These are phyloP conservation scores for Stenichneumon culpator DNA, from an alignment of 2,888 invertebrate species.

Conservation along the genomic window DNA sequence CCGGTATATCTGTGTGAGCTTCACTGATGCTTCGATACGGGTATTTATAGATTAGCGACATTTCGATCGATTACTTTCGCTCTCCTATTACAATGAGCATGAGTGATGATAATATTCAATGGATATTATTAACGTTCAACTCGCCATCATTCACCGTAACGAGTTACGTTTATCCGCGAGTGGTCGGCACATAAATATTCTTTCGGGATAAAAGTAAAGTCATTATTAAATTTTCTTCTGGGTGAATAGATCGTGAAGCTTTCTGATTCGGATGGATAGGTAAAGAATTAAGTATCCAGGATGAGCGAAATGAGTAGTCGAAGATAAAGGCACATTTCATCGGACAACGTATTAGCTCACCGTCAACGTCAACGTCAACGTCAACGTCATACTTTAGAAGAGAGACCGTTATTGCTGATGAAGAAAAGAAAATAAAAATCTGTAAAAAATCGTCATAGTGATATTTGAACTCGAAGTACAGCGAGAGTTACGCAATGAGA, in stretches of 20 bases:
- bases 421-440: not conserved
- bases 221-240: conserved; percentile 57
- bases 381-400: conserved; percentile 55
- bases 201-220: conserved; percentile 33
- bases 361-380: conserved; percentile 43
- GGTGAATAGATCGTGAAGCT: conserved; percentile 5
- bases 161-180: conserved; percentile 52
- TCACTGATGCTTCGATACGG: not conserved
- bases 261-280: conserved; percentile 17
- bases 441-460: conserved; percentile 40
- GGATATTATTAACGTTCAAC: conserved; percentile 13
- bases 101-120: conserved; percentile 35
- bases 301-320: conserved; percentile 9
- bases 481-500: conserved; percentile 42
- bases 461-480: conserved; percentile 46
- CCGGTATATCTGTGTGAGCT: not conserved
- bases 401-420: not conserved
- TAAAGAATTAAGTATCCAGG: conserved; percentile 2
- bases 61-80: conserved; percentile 39
- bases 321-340: conserved; percentile 21
- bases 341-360: conserved; percentile 45
- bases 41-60: not conserved
- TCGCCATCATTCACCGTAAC: conserved; percentile 42
- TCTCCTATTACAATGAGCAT: conserved; percentile 31
- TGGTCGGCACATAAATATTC: conserved; percentile 21